Evolutionary conservation across 2,113 vertebrate genomes (phyloP), one percentile per base, ranked within the genome.

Genomic region (Phainopepla nitens): DNA sequence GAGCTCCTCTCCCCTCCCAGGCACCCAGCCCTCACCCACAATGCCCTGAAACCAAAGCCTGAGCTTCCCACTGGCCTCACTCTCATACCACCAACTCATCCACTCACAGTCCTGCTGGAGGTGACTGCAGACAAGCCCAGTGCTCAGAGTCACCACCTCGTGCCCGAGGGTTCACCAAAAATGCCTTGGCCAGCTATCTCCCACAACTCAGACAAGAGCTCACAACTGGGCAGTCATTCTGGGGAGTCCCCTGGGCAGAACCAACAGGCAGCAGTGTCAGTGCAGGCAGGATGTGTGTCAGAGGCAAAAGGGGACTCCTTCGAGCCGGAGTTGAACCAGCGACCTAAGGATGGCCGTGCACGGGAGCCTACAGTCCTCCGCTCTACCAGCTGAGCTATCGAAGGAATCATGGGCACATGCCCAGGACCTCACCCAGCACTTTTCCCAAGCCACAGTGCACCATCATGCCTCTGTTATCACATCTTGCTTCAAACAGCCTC

Each of bases 321-420:
- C 13, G 3, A 91, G 80, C 69, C 96, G 92, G 98, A 98, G 94
- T 98, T 96, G 98, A 99, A 99, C 98, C 98, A 98, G 98, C 97
- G 95, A 99, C 98, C 98, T 99, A 98, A 98, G 98, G 98, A 98
- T 98, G 7, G 50, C 89, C 2, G 0, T 11, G 31, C 62, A 47
- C 42, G 29, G 20, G 33, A 66, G 51, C 78, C 84, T 69, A 39
- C 98, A 98, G 98, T 99, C 98, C 98, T 99, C 98, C 96, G 96
- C 98, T 99, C 99, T 98, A 98, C 98, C 98, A 98, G 98, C 98
- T 99, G 98, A 98, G 98, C 98, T 99, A 98, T 98, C 3, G 1
- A 71, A 90, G 45, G 66, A 42, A 70, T 20, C 35, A 29, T 35
- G 4, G 3, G 4, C 0, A 3, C 0, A 1, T 1, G 2, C 4